Percentiles rank a stretch among this genome's conserved stretches.
These are phyloP conservation scores for Acanthosepion esculentum DNA, from an alignment of 2,888 invertebrate genomes.

Conservation along the genomic window DNA sequence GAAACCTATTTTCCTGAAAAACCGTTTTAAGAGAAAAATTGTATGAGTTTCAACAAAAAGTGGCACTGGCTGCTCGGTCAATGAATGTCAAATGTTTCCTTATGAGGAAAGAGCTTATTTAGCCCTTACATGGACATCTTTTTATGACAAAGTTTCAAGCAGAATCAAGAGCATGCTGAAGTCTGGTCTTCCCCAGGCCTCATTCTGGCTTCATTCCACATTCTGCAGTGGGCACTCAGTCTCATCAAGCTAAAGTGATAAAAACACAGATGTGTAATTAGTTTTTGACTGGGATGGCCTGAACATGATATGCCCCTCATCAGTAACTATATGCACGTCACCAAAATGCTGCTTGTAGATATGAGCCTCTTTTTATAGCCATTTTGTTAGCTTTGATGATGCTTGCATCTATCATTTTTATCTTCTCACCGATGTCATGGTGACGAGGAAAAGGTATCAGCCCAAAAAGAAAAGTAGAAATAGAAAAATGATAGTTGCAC, in stretches of 20 bases:
- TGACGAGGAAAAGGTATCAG: background rate
- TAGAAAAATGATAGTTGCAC: background rate
- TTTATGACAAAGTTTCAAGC: too few relatives aligned
- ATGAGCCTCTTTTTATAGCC: background rate
- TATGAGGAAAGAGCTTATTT: too few relatives aligned
- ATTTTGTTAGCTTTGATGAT: background rate
- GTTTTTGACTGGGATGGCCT: background rate
- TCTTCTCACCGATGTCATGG: background rate
- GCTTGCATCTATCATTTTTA: background rate
- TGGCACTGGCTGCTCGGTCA: too few relatives aligned
- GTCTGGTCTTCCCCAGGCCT: too few relatives aligned
- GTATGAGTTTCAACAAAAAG: too few relatives aligned
- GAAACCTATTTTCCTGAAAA: too few relatives aligned
- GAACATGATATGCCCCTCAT: constrained; percentile 33
- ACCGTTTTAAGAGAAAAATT: too few relatives aligned
- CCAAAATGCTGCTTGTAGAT: background rate
- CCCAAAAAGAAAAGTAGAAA: background rate
- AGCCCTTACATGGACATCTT: too few relatives aligned
- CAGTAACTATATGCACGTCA: background rate
- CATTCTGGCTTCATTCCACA: too few relatives aligned
- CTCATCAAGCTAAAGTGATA: background rate
- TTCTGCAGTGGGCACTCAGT: background rate
- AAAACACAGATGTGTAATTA: background rate
- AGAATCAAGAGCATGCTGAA: too few relatives aligned
- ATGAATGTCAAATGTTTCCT: too few relatives aligned